Conservation (phyloP, 1,140 invertebrate genomes). For the Musca vetustissima region DNA sequence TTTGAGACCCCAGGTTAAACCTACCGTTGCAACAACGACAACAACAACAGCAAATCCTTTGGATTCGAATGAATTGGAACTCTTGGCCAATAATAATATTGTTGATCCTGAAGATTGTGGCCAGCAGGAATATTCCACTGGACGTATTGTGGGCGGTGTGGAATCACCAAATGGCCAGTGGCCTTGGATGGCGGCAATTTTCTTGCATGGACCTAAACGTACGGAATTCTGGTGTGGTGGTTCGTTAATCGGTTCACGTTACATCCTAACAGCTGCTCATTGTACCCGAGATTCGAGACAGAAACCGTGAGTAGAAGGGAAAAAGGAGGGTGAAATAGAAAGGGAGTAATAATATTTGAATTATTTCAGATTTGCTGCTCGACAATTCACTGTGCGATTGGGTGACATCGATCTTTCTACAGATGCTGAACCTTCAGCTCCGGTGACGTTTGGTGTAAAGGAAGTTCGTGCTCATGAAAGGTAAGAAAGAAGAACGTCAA, state of each 20-base stretch:
- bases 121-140: slow-evolving; percentile 76
- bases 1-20: slow-evolving; percentile 54
- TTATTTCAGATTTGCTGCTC: slow-evolving; percentile 71
- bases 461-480: slow-evolving; percentile 76
- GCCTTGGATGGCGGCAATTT: slow-evolving; percentile 95
- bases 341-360: background rate
- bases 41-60: slow-evolving; percentile 49
- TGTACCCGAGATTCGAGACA: slow-evolving; percentile 85
- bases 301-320: slow-evolving; percentile 69
- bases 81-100: slow-evolving; percentile 55
- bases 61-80: slow-evolving; percentile 35
- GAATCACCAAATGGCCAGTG: slow-evolving; percentile 79
- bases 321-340: background rate
- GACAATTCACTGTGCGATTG: slow-evolving; percentile 84
- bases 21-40: slow-evolving; percentile 50
- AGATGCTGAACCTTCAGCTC: slow-evolving; percentile 78
- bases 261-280: slow-evolving; percentile 89
- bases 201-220: slow-evolving; percentile 78
- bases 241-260: slow-evolving; percentile 75
- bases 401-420: slow-evolving; percentile 85
- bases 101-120: slow-evolving; percentile 71
- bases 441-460: slow-evolving; percentile 74
- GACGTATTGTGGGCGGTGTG: slow-evolving; percentile 85
- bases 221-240: slow-evolving; percentile 95
- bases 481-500: slow-evolving; percentile 32